Evolutionary conservation across 92 coral and sea anemone genomes (phyloP).

Genomic region (Virgularia gustaviana): DNA sequence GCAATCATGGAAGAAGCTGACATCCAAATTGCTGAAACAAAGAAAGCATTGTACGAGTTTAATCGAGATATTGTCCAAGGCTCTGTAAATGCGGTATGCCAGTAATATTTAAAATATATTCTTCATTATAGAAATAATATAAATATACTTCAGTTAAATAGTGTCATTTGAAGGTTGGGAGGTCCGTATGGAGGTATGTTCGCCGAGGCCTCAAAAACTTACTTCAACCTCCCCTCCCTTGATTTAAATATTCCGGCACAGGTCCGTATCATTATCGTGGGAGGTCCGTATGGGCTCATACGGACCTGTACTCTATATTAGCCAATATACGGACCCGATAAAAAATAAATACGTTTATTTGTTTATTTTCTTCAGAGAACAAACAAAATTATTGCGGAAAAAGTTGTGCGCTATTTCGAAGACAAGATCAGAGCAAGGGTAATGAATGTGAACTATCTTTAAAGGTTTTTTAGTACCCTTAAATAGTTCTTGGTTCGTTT

Average conservation of each 20-base stretch:
- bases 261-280: too few relatives aligned
- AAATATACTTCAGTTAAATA: too few relatives aligned
- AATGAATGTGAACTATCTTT: slow-evolving; percentile 28
- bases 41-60: slow-evolving; percentile 88
- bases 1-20: slow-evolving; percentile 99
- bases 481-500: neutral
- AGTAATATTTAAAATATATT: too few relatives aligned
- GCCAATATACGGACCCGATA: neutral
- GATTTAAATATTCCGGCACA: too few relatives aligned
- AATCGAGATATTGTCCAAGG: slow-evolving; percentile 96
- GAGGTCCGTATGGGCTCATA: too few relatives aligned
- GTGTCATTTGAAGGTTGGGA: too few relatives aligned
- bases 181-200: too few relatives aligned
- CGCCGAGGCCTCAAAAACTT: too few relatives aligned
- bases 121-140: neutral
- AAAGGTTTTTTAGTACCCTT: neutral
- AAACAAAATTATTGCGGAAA: slow-evolving; percentile 88
- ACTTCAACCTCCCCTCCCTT: too few relatives aligned
- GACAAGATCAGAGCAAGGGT: slow-evolving; percentile 95
- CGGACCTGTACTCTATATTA: too few relatives aligned
- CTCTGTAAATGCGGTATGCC: slow-evolving; percentile 81
- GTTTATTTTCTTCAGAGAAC: slow-evolving; percentile 71
- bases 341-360: too few relatives aligned
- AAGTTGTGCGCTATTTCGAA: slow-evolving; percentile 92
- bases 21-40: slow-evolving; percentile 87